Evolutionary conservation across 2,888 invertebrate genomes (phyloP), one percentile per base, ranked within the genome.

Genomic region (Macaria notata): DNA sequence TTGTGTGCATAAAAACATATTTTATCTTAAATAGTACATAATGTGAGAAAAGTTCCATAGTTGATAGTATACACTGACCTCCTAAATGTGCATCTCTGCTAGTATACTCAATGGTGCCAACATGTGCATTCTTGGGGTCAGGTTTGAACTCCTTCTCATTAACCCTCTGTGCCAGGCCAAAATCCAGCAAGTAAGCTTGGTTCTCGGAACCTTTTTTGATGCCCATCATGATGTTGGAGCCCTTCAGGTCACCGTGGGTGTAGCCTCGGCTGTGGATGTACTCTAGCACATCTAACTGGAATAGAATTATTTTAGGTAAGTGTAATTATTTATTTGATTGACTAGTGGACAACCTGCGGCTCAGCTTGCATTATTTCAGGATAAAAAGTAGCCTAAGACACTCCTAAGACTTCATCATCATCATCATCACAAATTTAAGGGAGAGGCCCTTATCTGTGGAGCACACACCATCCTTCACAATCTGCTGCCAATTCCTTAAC

Each of bases 101-200:
- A 0, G 98, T 97, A 79, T 98, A 99, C 77, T 99, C 98, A 61
- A 98, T 96, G 0, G 99, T 99, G 0, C 99, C 99, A 83, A 99
- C 97, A 79, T 99, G 99, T 62, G 98, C 98, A 79, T 95, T 96
- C 71, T 96, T 96, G 0, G 97, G 96, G 85, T 99, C 97, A 0
- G 96, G 95, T 79, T 96, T 97, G 79, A 96, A 98, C 56, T 95
- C 95, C 71, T 95, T 96, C 0, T 94, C 95, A 3, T 93, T 93
- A 68, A 94, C 95, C 66, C 94, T 94, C 9, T 94, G 94, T 0
- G 98, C 98, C 42, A 99, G 89, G 0, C 99, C 99, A 86, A 96
- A 99, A 91, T 99, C 99, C 0, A 99, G 96, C 7, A 99, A 90
- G 84, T 95, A 98, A 0, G 97, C 94, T 73, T 96, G 95, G 66